Percentiles rank a stretch among this genome's conserved stretches.
phyloP scores from a whole-genome alignment of 53 echinoderm and acorn worm genomes.

The Stichopus horrens region DNA sequence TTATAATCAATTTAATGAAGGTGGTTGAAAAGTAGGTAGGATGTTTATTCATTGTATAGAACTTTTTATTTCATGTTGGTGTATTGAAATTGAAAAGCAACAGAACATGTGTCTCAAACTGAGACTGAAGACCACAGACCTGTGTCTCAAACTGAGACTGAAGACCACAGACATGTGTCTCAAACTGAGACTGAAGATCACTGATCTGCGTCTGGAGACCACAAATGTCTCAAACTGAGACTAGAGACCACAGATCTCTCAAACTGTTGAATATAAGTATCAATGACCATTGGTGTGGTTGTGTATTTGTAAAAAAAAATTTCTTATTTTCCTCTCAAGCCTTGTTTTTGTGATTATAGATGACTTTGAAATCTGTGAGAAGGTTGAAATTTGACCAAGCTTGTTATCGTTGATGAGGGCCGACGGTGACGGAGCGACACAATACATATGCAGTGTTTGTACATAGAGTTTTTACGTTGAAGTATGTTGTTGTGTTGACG shows the following conservation, averaged over 20 bases:
- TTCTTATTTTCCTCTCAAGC: too few species aligned
- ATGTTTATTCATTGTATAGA: background rate
- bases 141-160: constrained; percentile 30
- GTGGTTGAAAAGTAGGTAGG: too few species aligned
- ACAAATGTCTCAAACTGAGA: constrained; percentile 39
- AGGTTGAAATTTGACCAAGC: too few species aligned
- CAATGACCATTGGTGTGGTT: constrained; percentile 44
- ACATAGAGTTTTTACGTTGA: too few species aligned
- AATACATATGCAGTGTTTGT: too few species aligned
- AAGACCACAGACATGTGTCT: constrained; percentile 21
- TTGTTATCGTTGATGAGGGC: too few species aligned
- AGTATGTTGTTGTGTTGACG: too few species aligned
- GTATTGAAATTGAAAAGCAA: background rate
- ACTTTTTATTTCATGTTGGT: background rate
- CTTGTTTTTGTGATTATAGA: too few species aligned
- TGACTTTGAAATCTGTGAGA: too few species aligned
- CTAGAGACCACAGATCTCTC: constrained; percentile 32
- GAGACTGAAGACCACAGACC: constrained; percentile 47
- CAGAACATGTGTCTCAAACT: constrained; percentile 57
- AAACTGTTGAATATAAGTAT: constrained; percentile 16
- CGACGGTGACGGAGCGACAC: too few species aligned
- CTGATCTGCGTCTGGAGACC: constrained; percentile 44
- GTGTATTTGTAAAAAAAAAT: constrained; percentile 16
- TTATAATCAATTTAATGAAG: too few species aligned
- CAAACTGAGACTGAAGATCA: constrained; percentile 56